These are phyloP conservation scores for Xiphophorus hellerii DNA, from an alignment of 2,113 vertebrate genomes.

Conservation along the genomic window DNA sequence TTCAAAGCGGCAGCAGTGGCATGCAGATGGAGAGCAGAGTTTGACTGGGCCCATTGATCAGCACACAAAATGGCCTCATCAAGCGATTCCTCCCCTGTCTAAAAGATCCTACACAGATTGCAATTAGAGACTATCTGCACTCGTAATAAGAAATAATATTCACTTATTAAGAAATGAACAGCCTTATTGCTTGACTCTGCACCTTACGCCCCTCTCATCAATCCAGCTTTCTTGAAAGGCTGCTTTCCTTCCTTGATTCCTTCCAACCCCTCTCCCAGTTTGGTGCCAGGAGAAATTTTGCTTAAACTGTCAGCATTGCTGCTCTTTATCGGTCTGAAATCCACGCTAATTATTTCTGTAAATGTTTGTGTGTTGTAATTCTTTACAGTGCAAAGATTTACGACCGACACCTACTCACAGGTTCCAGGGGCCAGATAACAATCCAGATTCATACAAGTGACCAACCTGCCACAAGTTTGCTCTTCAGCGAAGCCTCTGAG, in stretches of 20 bases:
- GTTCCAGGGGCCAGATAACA: background rate
- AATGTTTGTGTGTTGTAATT: slow-evolving; percentile 15
- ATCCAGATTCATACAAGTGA: slow-evolving; percentile 2
- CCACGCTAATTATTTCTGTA: slow-evolving; percentile 33
- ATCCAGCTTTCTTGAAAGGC: slow-evolving; percentile 56
- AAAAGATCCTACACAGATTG: slow-evolving; percentile 71
- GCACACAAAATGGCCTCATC: slow-evolving; percentile 80
- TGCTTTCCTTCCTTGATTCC: slow-evolving; percentile 39
- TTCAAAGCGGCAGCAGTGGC: slow-evolving; percentile 76
- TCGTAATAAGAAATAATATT: slow-evolving; percentile 79
- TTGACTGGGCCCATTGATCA: slow-evolving; percentile 81
- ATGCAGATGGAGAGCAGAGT: slow-evolving; percentile 65
- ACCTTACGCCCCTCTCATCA: slow-evolving; percentile 57
- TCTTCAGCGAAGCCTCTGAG: slow-evolving; percentile 96
- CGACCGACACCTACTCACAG: background rate
- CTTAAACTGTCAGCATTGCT: slow-evolving; percentile 24
- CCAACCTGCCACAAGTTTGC: slow-evolving; percentile 96
- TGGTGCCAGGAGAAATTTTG: slow-evolving; percentile 35
- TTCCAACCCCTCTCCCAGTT: slow-evolving; percentile 41
- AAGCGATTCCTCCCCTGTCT: slow-evolving; percentile 78
- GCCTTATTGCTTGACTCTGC: slow-evolving; percentile 63
- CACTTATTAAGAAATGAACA: slow-evolving; percentile 74
- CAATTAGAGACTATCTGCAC: slow-evolving; percentile 77
- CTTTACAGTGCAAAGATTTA: slow-evolving; percentile 21
- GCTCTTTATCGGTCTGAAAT: background rate